Conservation (phyloP, 2,797 vertebrate genomes). For the Lates japonicus region DNA sequence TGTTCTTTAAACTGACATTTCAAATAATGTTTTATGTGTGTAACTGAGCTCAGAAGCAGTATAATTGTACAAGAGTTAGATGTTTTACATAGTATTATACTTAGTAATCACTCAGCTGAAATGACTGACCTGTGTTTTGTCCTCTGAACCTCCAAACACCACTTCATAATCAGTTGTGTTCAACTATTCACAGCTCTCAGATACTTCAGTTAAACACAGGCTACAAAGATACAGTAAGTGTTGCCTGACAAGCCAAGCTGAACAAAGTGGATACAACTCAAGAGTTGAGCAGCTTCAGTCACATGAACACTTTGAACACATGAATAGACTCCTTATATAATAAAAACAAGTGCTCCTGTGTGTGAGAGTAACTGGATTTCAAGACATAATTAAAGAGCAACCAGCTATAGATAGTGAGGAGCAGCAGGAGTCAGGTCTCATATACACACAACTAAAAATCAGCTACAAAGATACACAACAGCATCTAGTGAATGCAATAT, state of each 20-base stretch:
- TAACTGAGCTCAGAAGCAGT: no score
- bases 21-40: no score
- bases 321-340: conserved; percentile 13
- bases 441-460: not conserved
- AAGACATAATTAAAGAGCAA: conserved; percentile 14
- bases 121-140: conserved; percentile 5
- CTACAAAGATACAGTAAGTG: conserved; percentile 22
- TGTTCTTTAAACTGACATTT: no score
- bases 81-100: not conserved
- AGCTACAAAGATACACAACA: conserved; percentile 4
- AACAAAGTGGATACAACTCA: not conserved
- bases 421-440: not conserved
- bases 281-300: conserved; percentile 3
- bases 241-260: conserved; percentile 11
- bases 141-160: conserved; percentile 9
- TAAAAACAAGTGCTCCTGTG: conserved; percentile 29
- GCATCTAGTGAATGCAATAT: not conserved
- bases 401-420: not conserved
- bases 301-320: conserved; percentile 18
- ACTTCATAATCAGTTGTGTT: not conserved
- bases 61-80: not conserved
- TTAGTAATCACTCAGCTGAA: not conserved
- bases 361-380: conserved; percentile 1
- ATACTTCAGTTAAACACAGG: conserved; percentile 10
- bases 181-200: conserved; percentile 19